Evolutionary conservation across 2,888 invertebrate genomes (phyloP).

Genomic region (Drosophila formosana): DNA sequence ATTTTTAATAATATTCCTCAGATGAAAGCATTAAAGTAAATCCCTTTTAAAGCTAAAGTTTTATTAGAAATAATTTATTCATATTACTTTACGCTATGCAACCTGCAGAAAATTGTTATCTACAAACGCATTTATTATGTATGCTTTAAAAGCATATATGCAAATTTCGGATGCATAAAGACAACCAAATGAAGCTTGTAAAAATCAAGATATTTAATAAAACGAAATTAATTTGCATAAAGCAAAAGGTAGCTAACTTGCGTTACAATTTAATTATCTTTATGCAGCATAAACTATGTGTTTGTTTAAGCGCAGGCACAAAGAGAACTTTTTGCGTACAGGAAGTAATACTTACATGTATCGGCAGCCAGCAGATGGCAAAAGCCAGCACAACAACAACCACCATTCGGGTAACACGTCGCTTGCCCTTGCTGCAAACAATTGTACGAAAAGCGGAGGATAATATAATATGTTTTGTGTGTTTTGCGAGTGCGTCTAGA

Average conservation of each 20-base stretch:
- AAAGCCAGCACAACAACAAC: constrained; percentile 96
- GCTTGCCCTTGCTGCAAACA: constrained; percentile 90
- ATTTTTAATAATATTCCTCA: no score
- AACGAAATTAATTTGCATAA: background rate
- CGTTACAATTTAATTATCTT: background rate
- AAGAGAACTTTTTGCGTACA: no score
- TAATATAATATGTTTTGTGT: constrained; percentile 5
- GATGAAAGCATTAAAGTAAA: no score
- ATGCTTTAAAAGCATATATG: no score
- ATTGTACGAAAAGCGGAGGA: background rate
- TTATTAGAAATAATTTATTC: no score
- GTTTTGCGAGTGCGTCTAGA: constrained; percentile 4
- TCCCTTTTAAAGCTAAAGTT: no score
- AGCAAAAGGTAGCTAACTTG: background rate
- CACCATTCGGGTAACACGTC: constrained; percentile 96
- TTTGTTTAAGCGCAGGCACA: no score
- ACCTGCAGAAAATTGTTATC: no score
- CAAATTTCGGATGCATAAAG: no score
- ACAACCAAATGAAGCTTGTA: background rate
- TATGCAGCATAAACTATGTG: background rate
- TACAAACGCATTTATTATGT: no score
- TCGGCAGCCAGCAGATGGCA: constrained; percentile 97
- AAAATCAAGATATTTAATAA: background rate
- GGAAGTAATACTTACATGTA: constrained; percentile 89
- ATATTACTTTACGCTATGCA: no score